Evolutionary conservation across 2,888 invertebrate genomes (phyloP), one percentile per base, ranked within the genome.

Genomic region (Lepidocyrtoides sp.): DNA sequence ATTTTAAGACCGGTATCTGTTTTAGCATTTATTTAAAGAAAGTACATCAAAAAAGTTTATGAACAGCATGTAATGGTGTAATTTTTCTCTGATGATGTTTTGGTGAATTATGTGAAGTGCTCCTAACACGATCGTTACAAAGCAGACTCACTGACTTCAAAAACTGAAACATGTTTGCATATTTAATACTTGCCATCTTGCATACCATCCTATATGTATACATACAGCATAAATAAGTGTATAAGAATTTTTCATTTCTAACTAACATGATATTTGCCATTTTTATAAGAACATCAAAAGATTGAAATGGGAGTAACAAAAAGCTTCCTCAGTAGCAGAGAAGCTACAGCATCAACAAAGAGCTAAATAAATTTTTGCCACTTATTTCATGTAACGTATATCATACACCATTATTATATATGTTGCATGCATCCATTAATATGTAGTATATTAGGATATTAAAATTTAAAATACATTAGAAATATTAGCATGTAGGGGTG

Each of bases 281-380:
- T 51, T 36, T 51, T 51, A 51, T 14, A 51, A 51, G 51, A 51
- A 14, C 14, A 26, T 32, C 29, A 66, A 32, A 66, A 72, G 44
- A 79, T 57, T 41, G 60, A 82, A 82, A 57, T 83, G 83, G 48
- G 26, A 83, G 66, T 83, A 48, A 60, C 23, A 7, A 66, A 66
- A 57, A 48, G 83, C 83, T 63, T 48, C 63, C 48, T 63, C 83
- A 83, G 83, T 83, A 63, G 83, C 83, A 20, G 10, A 20, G 2
- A 0, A 32, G 29, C 7, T 26, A 51, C 51, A 51, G n/a, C 57
- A 57, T 17, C 57, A 57, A 57, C 57, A 57, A 54, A 54, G 57
- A 57, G n/a, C 23, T 57, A 57, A 57, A 57, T 57, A 23, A 57
- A 20, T 57, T 57, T 36, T 57, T 26, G 7, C 26, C 26, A 57